Conservation (phyloP, 2,113 vertebrate genomes). For the Archocentrus centrarchus region DNA sequence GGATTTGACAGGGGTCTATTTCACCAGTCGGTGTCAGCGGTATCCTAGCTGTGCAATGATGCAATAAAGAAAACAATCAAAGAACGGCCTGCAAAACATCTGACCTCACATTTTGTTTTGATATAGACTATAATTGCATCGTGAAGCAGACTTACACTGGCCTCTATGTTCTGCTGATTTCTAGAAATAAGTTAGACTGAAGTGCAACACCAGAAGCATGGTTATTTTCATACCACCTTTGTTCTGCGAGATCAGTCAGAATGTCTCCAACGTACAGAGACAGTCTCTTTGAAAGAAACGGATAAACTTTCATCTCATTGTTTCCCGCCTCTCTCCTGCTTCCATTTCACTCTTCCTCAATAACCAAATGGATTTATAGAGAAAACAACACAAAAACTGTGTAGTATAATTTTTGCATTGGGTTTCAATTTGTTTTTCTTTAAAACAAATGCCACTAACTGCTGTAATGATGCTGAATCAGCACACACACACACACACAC, state of each 20-base stretch:
- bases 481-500: not conserved
- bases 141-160: slow-evolving; percentile 28
- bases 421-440: slow-evolving; percentile 27
- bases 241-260: slow-evolving; percentile 67
- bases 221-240: slow-evolving; percentile 65
- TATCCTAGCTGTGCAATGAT: slow-evolving; percentile 50
- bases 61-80: slow-evolving; percentile 69
- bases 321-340: slow-evolving; percentile 26
- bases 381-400: not conserved
- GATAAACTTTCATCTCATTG: slow-evolving; percentile 59
- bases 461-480: slow-evolving; percentile 10
- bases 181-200: slow-evolving; percentile 64
- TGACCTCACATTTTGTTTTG: slow-evolving; percentile 63
- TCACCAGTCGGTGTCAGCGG: slow-evolving; percentile 64
- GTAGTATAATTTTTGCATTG: not conserved
- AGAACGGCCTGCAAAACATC: slow-evolving; percentile 52
- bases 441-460: not conserved
- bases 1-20: slow-evolving; percentile 62
- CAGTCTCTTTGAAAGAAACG: slow-evolving; percentile 53
- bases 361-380: not conserved
- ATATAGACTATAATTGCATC: slow-evolving; percentile 56
- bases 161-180: slow-evolving; percentile 63
- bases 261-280: slow-evolving; percentile 50
- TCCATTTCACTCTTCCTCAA: not conserved
- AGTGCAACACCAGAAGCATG: slow-evolving; percentile 41